Evolutionary conservation across 2,113 vertebrate species (phyloP).

Genomic region (Micromys minutus): DNA sequence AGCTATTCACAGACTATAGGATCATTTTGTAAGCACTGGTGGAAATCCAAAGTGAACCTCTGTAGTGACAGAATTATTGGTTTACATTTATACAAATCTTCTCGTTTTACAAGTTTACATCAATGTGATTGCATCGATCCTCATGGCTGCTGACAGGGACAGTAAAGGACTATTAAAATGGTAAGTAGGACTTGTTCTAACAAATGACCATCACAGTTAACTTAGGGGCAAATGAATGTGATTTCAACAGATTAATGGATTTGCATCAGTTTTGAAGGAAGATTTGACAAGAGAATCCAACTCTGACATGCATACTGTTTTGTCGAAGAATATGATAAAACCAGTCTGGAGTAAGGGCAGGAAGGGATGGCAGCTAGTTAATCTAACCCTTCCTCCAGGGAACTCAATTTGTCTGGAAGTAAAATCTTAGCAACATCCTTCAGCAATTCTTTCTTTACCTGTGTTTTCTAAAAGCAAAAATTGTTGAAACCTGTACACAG

Average conservation of each 20-base stretch:
- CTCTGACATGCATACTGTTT: not conserved
- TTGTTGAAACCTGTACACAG: not conserved
- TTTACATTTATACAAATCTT: constrained; percentile 38
- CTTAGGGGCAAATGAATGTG: not conserved
- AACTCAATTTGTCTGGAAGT: not conserved
- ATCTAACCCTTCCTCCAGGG: not conserved
- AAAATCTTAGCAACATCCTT: not conserved
- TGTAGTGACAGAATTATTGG: not conserved
- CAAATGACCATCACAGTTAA: constrained; percentile 41
- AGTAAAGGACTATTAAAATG: constrained; percentile 22
- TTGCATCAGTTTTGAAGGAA: constrained; percentile 17
- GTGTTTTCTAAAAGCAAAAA: not conserved
- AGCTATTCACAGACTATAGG: not conserved
- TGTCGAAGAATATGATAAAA: not conserved
- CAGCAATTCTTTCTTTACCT: not conserved
- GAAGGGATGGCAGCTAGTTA: not conserved
- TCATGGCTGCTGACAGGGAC: not conserved
- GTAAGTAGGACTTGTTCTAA: not conserved
- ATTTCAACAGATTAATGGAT: not conserved
- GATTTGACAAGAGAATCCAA: not conserved
- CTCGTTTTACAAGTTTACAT: constrained; percentile 42
- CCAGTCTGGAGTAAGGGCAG: not conserved
- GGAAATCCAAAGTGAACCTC: not conserved
- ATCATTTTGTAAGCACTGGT: not conserved
- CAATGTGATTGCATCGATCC: constrained; percentile 8